Conservation (phyloP, 2,888 invertebrate species). For the Nineta flava region DNA sequence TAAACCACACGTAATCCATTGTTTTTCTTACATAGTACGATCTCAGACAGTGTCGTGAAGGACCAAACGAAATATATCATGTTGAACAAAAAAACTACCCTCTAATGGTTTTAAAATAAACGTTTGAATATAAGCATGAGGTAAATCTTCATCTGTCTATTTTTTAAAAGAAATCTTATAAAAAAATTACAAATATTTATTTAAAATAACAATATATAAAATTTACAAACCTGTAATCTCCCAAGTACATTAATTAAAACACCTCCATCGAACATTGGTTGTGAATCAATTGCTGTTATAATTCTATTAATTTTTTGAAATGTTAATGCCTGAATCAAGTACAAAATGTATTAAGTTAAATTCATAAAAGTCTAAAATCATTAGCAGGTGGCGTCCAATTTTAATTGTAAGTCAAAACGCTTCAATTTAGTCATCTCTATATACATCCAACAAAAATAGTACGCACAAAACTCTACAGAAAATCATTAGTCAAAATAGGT, state of each 20-base stretch:
- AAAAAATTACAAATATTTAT: constrained; percentile 5
- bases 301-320: constrained; percentile 88
- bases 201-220: neutral
- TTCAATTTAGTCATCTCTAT: no score
- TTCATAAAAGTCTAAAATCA: no score
- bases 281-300: constrained; percentile 88
- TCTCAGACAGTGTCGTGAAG: constrained; percentile 62
- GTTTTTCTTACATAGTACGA: constrained; percentile 6
- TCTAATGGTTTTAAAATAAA: constrained; percentile 84
- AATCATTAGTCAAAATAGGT: no score
- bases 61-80: constrained; percentile 88
- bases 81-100: constrained; percentile 82
- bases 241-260: constrained; percentile 92
- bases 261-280: constrained; percentile 96
- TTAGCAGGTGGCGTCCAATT: no score
- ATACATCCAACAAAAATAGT: no score
- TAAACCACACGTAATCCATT: neutral
- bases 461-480: no score
- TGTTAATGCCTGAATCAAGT: constrained; percentile 57
- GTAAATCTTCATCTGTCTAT: constrained; percentile 90
- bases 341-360: neutral
- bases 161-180: constrained; percentile 15
- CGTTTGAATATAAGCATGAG: constrained; percentile 85
- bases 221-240: constrained; percentile 69
- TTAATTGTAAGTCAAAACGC: no score